phyloP scores from a whole-genome alignment of 2,888 invertebrate species.

The Coenonympha arcania region DNA sequence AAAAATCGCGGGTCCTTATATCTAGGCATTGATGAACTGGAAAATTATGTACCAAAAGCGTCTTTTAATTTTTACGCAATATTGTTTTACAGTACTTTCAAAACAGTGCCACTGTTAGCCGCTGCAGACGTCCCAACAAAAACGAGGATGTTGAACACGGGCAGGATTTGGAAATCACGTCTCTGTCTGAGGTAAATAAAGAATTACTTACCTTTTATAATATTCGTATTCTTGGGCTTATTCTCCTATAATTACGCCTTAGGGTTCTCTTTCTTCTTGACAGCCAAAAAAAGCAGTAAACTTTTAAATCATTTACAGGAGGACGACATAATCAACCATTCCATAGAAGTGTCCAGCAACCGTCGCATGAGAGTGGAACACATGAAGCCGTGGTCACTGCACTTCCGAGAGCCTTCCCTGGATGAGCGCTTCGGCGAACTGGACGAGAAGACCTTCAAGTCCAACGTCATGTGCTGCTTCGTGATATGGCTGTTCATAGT shows the following conservation, averaged over 20 bases:
- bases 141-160: conserved; percentile 39
- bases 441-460: conserved; percentile 94
- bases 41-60: too few relatives aligned
- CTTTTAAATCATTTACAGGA: conserved; percentile 60
- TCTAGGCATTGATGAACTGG: too few relatives aligned
- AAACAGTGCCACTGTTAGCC: conserved; percentile 51
- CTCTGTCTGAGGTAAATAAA: conserved; percentile 45
- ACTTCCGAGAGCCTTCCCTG: conserved; percentile 85
- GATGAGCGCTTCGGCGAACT: conserved; percentile 90
- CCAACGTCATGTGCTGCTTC: conserved; percentile 93
- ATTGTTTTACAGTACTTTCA: conserved; percentile 54
- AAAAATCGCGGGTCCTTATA: too few relatives aligned
- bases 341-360: conserved; percentile 91
- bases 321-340: conserved; percentile 86
- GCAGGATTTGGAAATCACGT: conserved; percentile 47
- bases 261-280: too few relatives aligned
- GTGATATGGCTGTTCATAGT: conserved; percentile 93
- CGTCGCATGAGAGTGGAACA: conserved; percentile 90
- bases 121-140: conserved; percentile 30
- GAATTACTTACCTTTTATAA: background rate
- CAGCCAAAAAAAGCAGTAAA: background rate
- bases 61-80: background rate
- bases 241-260: too few relatives aligned
- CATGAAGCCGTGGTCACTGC: conserved; percentile 88
- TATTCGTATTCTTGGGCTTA: too few relatives aligned